Base-by-base conservation (phyloP, 2,797 vertebrate species). In the Sebastes iracundus region DNA sequence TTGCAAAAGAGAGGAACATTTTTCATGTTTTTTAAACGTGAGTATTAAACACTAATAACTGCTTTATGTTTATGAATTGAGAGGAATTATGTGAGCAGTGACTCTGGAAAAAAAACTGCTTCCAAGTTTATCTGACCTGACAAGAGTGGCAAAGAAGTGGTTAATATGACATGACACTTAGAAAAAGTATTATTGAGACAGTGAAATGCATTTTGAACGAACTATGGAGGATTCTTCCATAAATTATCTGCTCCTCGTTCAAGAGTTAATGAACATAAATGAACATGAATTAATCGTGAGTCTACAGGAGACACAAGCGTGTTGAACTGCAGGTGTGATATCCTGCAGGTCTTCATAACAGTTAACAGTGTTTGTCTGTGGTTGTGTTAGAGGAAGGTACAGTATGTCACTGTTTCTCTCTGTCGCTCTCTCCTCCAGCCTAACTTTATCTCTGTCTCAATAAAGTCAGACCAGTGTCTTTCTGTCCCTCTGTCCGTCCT, bases 401-500 rank as follows among this genome's bases (percentile, higher is more conserved):
- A 32, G 56, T 72, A 13, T 60, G 35, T 73, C 1, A 2, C 55
- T 4, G 38, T 35, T 9, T 9, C 13, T 62, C 52, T n/a, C 18
- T 62, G 22, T 33, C 1, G 59, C 28, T 74, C 32, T 58, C 11
- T 58, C 56, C 58, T 20, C 38, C 58, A 32, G 49, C 33, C 12
- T 46, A 3, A 42, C 53, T 74, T 28, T 35, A 10, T 42, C 10
- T 75, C 65, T 83, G 14, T 62, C 46, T 80, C 53, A 84, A 49
- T 90, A 80, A 86, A 84, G 64, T 67, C 53, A 23, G 74, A 70
- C 58, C 75, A 7, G 32, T 4, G 27, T 79, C 42, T 7, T 12
- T 78, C 72, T 76, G 52, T 80, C 61, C 16, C 9, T 78, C 75
- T 69, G 46, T 79, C 61, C 62, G 76, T 82, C 72, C 65, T 69